phyloP scores from a whole-genome alignment of 2,113 vertebrate species.

The Labrus mixtus region DNA sequence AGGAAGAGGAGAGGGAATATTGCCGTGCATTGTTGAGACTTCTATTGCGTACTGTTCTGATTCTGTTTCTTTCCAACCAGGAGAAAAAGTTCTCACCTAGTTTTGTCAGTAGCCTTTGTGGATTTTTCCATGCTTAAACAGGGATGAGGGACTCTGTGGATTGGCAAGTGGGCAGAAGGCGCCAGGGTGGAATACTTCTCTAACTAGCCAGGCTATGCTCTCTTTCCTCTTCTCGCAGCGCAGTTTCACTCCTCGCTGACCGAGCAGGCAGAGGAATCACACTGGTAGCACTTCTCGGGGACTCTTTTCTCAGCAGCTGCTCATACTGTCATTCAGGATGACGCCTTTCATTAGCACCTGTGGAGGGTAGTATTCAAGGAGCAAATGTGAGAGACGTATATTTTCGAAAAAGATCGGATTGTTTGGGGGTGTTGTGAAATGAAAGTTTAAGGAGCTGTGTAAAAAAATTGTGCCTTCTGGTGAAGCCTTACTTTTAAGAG shows the following conservation, averaged over 20 bases:
- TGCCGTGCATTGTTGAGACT: conserved; percentile 72
- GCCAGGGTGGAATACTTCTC: conserved; percentile 59
- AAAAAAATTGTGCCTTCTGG: conserved; percentile 66
- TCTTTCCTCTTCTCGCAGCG: conserved; percentile 18
- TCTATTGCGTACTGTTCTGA: conserved; percentile 56
- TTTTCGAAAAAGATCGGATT: conserved; percentile 36
- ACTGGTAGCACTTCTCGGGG: conserved; percentile 33
- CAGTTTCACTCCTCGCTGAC: conserved; percentile 38
- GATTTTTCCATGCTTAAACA: conserved; percentile 60
- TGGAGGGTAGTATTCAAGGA: conserved; percentile 63
- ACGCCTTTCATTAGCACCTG: conserved; percentile 51
- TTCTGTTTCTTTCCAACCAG: conserved; percentile 29
- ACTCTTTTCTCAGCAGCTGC: conserved; percentile 30
- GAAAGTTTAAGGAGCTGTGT: conserved; percentile 43
- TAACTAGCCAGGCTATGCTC: conserved; percentile 53
- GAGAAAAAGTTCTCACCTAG: conserved; percentile 61
- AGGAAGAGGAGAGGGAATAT: conserved; percentile 79
- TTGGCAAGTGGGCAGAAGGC: conserved; percentile 56
- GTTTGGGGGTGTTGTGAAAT: conserved; percentile 27
- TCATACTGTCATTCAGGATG: conserved; percentile 58
- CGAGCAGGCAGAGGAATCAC: conserved; percentile 24
- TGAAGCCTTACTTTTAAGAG: conserved; percentile 61
- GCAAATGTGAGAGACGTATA: conserved; percentile 33
- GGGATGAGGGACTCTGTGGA: conserved; percentile 65
- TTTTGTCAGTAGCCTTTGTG: conserved; percentile 52